Percentiles rank a stretch among this genome's conserved stretches.
These are phyloP conservation scores for Chromoteleia sp. DNA, from an alignment of 2,888 invertebrate species.

Conservation along the genomic window DNA sequence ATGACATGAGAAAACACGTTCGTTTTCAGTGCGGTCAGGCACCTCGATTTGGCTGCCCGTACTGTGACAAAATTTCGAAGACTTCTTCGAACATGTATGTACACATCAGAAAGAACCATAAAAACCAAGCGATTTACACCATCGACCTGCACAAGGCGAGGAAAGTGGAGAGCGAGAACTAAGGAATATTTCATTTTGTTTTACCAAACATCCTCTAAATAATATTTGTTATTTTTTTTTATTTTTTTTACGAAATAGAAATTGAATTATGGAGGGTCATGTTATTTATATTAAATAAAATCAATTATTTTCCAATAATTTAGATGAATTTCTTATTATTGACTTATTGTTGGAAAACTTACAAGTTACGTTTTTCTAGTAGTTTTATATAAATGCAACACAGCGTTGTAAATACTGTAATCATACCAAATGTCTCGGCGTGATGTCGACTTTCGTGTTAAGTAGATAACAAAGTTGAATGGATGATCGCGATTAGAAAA, in stretches of 20 bases:
- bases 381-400: background rate
- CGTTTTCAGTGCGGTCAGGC: conserved; percentile 81
- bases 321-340: too few relatives aligned
- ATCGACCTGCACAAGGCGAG: conserved; percentile 73
- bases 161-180: conserved; percentile 42
- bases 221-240: too few relatives aligned
- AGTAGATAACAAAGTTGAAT: conserved; percentile 1
- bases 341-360: too few relatives aligned
- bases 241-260: background rate
- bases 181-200: background rate
- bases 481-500: background rate
- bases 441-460: background rate
- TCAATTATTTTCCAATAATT: too few relatives aligned
- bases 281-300: too few relatives aligned
- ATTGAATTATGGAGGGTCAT: too few relatives aligned
- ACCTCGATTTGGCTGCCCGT: conserved; percentile 82
- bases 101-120: conserved; percentile 78
- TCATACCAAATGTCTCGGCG: conserved; percentile 40
- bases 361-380: too few relatives aligned
- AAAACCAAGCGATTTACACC: conserved; percentile 73
- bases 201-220: too few relatives aligned
- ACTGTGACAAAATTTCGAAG: conserved; percentile 75
- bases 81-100: conserved; percentile 78
- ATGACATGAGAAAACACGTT: conserved; percentile 79
- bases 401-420: conserved; percentile 35